Evolutionary conservation across 2,113 vertebrate genomes (phyloP).

Genomic region (Daubentonia madagascariensis): DNA sequence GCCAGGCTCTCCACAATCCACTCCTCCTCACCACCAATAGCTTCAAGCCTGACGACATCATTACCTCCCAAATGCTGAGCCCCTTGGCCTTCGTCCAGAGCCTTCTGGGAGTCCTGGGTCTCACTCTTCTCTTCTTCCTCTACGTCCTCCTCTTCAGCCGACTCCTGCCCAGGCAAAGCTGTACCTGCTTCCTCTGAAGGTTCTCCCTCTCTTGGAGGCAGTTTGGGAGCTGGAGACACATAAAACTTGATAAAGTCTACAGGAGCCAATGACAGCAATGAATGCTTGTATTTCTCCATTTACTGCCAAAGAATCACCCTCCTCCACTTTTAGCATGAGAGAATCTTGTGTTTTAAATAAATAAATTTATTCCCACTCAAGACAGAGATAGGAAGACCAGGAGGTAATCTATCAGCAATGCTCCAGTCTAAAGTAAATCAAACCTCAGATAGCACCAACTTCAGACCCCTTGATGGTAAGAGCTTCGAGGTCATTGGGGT

Average conservation of each 20-base stretch:
- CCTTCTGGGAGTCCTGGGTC: conserved; percentile 30
- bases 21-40: background rate
- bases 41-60: background rate
- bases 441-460: background rate
- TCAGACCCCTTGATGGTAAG: background rate
- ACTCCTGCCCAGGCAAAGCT: conserved; percentile 50
- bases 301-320: background rate
- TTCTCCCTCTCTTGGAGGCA: conserved; percentile 36
- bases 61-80: conserved; percentile 79
- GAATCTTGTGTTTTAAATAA: background rate
- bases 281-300: background rate
- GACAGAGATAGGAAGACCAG: background rate
- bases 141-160: conserved; percentile 41
- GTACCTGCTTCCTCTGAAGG: conserved; percentile 27
- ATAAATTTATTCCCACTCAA: background rate
- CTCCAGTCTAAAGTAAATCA: background rate
- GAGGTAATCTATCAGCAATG: background rate
- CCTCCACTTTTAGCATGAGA: background rate
- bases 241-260: conserved; percentile 9
- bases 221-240: conserved; percentile 46
- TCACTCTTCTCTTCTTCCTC: conserved; percentile 61
- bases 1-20: background rate
- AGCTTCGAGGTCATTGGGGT: background rate
- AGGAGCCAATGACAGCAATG: background rate
- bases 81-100: conserved; percentile 30